Conservation (phyloP, 1,140 invertebrate species). For the Andrena cerasifolii region DNA sequence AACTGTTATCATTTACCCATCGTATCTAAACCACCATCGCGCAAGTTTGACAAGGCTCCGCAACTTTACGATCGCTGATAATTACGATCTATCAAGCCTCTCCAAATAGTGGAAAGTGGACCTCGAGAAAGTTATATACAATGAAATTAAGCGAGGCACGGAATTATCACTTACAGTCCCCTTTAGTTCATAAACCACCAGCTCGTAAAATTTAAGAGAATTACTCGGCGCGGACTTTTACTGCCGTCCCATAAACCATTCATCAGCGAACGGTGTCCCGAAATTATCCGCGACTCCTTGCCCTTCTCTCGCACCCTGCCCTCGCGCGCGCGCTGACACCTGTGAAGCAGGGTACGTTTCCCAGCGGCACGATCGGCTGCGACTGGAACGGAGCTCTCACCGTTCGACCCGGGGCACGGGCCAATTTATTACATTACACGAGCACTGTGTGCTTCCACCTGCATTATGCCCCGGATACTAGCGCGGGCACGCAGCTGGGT, state of each 20-base stretch:
- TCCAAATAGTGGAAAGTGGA: no score
- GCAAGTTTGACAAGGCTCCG: no score
- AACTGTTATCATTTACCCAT: no score
- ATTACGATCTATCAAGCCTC: no score
- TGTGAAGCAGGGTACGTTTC: background rate
- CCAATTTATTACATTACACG: constrained; percentile 41
- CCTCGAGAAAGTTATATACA: no score
- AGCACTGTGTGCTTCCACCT: constrained; percentile 34
- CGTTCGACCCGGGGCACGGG: constrained; percentile 40
- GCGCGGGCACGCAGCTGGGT: constrained; percentile 24
- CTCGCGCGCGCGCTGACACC: background rate
- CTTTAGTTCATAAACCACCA: background rate
- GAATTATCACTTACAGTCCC: background rate
- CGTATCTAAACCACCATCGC: no score
- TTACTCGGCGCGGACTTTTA: constrained; percentile 23
- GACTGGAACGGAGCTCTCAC: background rate
- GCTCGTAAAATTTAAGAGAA: constrained; percentile 34
- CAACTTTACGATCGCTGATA: no score
- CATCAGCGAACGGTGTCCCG: background rate
- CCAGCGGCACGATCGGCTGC: background rate
- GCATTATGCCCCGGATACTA: constrained; percentile 34
- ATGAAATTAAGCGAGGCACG: no score
- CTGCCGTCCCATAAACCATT: constrained; percentile 12
- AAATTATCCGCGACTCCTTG: constrained; percentile 6
- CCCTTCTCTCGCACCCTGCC: background rate